Evolutionary conservation across 2,113 vertebrate genomes (phyloP).

Genomic region (Oreochromis tanganicae): DNA sequence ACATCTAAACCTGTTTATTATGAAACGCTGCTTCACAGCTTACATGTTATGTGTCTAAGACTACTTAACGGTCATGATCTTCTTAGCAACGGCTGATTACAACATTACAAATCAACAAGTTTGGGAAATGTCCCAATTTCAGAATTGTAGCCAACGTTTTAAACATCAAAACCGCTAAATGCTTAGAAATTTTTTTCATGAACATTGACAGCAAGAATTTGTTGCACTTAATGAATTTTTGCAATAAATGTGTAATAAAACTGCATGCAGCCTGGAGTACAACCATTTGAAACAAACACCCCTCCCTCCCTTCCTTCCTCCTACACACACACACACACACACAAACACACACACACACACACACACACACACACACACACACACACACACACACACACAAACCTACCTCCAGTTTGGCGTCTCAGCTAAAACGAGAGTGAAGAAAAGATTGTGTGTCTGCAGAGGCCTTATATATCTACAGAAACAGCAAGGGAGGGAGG

Average conservation of each 20-base stretch:
- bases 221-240: not conserved
- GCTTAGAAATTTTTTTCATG: accelerated
- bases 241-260: not conserved
- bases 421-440: constrained; percentile 55
- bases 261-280: not conserved
- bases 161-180: not conserved
- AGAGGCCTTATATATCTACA: constrained; percentile 80
- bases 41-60: not conserved
- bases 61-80: not conserved
- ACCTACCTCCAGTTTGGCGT: constrained; percentile 60
- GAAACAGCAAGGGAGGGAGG: constrained; percentile 67
- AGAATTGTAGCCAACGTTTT: not conserved
- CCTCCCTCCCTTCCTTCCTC: accelerated
- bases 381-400: not conserved
- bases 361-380: not conserved
- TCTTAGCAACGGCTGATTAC: not conserved
- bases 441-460: constrained; percentile 82
- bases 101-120: not conserved
- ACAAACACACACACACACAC: not conserved
- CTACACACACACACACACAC: not conserved
- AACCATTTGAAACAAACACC: not conserved
- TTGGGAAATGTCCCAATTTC: not conserved
- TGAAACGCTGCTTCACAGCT: not conserved
- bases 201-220: not conserved
- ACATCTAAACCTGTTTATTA: not conserved